Percentiles rank a stretch among this genome's conserved stretches.
phyloP scores from a whole-genome alignment of 2,797 vertebrate species.

The Micrastur ruficollis region DNA sequence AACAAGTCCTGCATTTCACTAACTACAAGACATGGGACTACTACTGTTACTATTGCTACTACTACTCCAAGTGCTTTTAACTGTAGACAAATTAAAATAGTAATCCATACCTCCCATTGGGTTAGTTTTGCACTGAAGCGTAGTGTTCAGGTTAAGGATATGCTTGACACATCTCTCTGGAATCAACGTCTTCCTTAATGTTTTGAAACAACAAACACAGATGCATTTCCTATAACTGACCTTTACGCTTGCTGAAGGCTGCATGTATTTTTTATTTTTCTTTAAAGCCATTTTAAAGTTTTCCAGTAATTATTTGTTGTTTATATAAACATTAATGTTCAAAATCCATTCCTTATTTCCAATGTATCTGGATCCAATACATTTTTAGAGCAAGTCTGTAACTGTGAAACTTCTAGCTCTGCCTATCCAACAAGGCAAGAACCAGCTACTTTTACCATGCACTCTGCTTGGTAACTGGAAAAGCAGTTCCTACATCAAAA shows the following conservation, averaged over 20 bases:
- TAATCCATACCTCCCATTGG: not conserved
- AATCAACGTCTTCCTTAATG: not conserved
- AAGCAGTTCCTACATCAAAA: not conserved
- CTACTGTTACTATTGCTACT: not conserved
- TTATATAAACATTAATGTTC: not conserved
- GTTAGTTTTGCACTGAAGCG: not conserved
- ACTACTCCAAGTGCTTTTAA: not conserved
- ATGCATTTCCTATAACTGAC: not conserved
- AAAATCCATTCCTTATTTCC: not conserved
- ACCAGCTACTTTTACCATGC: not conserved
- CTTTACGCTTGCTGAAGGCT: not conserved
- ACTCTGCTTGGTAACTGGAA: not conserved
- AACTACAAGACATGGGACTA: not conserved
- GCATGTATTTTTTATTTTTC: not conserved
- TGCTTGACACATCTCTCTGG: not conserved
- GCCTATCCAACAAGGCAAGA: not conserved
- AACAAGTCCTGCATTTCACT: not conserved
- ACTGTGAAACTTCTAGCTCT: not conserved
- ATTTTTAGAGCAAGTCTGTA: not conserved
- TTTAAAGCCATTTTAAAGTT: not conserved
- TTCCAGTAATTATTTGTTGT: not conserved
- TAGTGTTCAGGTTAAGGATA: not conserved
- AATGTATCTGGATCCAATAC: not conserved
- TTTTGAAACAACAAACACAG: not conserved
- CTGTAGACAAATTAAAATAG: not conserved